Evolutionary conservation across 1,140 invertebrate species (phyloP).

Genomic region (Rhysida immarginata): DNA sequence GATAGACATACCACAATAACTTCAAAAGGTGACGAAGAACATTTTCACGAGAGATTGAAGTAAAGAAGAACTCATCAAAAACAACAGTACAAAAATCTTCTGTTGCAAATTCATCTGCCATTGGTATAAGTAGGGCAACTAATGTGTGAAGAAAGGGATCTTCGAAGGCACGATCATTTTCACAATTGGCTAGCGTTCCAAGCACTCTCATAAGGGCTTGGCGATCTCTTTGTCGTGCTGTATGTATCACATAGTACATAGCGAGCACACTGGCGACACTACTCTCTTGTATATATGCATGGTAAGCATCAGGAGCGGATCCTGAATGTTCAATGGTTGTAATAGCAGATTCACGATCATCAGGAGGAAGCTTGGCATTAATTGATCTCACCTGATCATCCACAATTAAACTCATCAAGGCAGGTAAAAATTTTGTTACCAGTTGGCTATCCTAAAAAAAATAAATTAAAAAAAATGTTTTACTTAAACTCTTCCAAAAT

Average conservation of each 20-base stretch:
- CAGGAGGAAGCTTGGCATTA: conserved; percentile 74
- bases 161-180: conserved; percentile 80
- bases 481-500: too few species aligned
- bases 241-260: conserved; percentile 88
- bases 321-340: conserved; percentile 88
- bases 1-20: conserved; percentile 80
- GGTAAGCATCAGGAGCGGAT: conserved; percentile 78
- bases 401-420: conserved; percentile 86
- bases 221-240: conserved; percentile 61
- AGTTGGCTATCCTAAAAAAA: conserved; percentile 70
- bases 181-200: conserved; percentile 73
- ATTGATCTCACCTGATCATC: conserved; percentile 86
- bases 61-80: conserved; percentile 92
- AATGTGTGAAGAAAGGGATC: conserved; percentile 88
- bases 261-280: conserved; percentile 78
- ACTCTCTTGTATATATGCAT: conserved; percentile 76
- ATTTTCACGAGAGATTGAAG: conserved; percentile 72
- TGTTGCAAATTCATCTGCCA: conserved; percentile 79
- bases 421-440: conserved; percentile 87
- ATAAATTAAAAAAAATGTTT: too few species aligned
- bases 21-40: conserved; percentile 85
- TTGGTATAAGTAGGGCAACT: conserved; percentile 70
- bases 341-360: conserved; percentile 80
- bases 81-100: conserved; percentile 91
- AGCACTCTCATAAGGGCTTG: conserved; percentile 72